These are phyloP conservation scores for Hoplias malabaricus DNA, from an alignment of 2,113 vertebrate genomes.

Conservation along the genomic window DNA sequence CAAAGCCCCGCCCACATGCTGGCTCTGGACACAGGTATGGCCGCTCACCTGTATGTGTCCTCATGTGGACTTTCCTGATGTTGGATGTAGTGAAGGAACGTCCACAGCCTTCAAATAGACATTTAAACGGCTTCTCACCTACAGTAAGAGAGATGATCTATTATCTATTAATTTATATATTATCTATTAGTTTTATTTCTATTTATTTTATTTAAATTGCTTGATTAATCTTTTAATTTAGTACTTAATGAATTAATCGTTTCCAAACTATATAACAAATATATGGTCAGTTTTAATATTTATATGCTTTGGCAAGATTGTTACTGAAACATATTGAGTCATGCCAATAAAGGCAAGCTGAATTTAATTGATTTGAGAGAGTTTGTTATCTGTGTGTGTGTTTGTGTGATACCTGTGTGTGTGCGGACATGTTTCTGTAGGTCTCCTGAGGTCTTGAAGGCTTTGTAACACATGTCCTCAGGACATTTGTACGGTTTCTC, in stretches of 20 bases:
- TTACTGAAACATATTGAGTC: too few species aligned
- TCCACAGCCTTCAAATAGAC: conserved; percentile 81
- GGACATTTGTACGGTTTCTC: conserved; percentile 84
- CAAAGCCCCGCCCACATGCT: conserved; percentile 79
- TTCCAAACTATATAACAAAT: too few species aligned
- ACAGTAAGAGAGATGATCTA: not conserved
- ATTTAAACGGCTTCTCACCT: conserved; percentile 83
- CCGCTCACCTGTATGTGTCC: conserved; percentile 81
- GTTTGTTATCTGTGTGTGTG: not conserved
- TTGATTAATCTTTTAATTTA: too few species aligned
- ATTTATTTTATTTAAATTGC: too few species aligned
- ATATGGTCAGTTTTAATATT: too few species aligned
- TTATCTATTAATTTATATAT: too few species aligned
- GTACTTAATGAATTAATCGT: too few species aligned
- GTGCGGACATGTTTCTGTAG: conserved; percentile 84
- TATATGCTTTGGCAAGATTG: too few species aligned
- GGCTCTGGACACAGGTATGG: conserved; percentile 79
- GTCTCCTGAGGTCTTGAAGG: conserved; percentile 84
- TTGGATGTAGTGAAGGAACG: conserved; percentile 84
- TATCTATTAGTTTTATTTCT: too few species aligned
- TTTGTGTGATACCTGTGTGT: conserved; percentile 73
- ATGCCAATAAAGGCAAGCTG: too few species aligned
- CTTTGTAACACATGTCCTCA: conserved; percentile 81
- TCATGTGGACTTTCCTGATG: conserved; percentile 83
- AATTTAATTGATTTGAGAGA: too few species aligned